These are phyloP conservation scores for Melanerpes formicivorus DNA, from an alignment of 2,113 vertebrate genomes.

Conservation along the genomic window DNA sequence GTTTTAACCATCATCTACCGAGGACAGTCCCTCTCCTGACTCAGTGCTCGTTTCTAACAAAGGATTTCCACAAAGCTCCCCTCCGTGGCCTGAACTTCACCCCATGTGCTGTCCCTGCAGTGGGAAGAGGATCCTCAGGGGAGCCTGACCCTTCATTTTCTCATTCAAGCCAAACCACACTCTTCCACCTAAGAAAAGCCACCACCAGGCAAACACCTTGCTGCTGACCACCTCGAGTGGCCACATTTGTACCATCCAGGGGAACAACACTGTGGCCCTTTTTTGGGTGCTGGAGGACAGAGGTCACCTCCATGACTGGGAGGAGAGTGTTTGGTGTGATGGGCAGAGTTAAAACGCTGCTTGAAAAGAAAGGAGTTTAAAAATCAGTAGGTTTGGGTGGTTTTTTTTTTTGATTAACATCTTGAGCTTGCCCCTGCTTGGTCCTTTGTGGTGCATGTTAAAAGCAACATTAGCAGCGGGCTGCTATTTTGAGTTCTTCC, in stretches of 20 bases:
- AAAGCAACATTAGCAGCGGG: background rate
- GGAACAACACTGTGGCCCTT: background rate
- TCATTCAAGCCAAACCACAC: background rate
- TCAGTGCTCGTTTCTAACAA: background rate
- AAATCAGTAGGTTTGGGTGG: too few species aligned
- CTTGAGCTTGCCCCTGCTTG: too few species aligned
- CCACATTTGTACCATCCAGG: fast-evolving
- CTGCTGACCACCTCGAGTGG: background rate
- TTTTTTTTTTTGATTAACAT: too few species aligned
- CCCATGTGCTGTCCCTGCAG: background rate
- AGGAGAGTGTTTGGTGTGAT: background rate
- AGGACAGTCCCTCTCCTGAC: background rate
- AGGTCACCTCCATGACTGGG: too few species aligned
- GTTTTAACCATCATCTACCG: background rate
- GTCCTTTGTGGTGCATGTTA: too few species aligned
- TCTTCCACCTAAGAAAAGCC: background rate
- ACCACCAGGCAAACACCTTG: background rate
- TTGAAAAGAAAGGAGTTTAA: background rate
- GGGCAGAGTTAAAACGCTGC: background rate
- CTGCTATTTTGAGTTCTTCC: background rate
- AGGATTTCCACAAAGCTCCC: slow-evolving; percentile 14
- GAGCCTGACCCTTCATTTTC: background rate
- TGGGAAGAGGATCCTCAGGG: background rate
- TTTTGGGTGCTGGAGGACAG: background rate
- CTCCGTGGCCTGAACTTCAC: background rate